These are phyloP conservation scores for Eilema sororculum DNA, from an alignment of 2,888 invertebrate species.

Conservation along the genomic window DNA sequence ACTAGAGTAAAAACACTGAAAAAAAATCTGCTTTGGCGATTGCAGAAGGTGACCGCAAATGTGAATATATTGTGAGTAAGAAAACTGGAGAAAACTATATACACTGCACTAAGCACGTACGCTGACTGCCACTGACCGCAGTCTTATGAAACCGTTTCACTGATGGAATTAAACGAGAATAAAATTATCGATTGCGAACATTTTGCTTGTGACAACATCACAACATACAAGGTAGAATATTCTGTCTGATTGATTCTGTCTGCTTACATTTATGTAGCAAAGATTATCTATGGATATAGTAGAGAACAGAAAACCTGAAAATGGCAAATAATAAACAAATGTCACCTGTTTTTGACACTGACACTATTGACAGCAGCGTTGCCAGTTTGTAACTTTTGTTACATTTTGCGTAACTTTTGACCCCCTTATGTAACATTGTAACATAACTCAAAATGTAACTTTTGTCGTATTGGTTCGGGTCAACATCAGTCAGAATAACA, in stretches of 20 bases:
- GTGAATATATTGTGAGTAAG: constrained; percentile 41
- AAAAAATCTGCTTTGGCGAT: constrained; percentile 1
- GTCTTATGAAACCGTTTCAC: constrained; percentile 38
- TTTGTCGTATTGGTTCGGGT: too few species aligned
- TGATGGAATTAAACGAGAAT: constrained; percentile 20
- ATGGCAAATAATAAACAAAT: constrained; percentile 11
- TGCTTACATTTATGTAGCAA: background rate
- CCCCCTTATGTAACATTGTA: too few species aligned
- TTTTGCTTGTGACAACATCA: constrained; percentile 16
- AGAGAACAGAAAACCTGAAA: too few species aligned
- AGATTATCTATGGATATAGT: background rate
- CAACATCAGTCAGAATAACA: too few species aligned
- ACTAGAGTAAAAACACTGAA: too few species aligned
- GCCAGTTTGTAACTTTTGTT: too few species aligned
- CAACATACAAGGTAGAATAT: too few species aligned
- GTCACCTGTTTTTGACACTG: constrained; percentile 23
- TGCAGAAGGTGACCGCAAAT: constrained; percentile 39
- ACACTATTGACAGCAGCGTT: too few species aligned
- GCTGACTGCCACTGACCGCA: constrained; percentile 34
- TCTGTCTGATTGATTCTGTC: too few species aligned
- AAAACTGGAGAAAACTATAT: constrained; percentile 12
- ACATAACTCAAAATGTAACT: too few species aligned
- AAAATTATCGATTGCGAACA: constrained; percentile 44
- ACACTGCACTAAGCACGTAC: constrained; percentile 22
- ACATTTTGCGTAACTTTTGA: too few species aligned